Conservation (phyloP, 2,888 invertebrate species). For the Lochmaea capreae region DNA sequence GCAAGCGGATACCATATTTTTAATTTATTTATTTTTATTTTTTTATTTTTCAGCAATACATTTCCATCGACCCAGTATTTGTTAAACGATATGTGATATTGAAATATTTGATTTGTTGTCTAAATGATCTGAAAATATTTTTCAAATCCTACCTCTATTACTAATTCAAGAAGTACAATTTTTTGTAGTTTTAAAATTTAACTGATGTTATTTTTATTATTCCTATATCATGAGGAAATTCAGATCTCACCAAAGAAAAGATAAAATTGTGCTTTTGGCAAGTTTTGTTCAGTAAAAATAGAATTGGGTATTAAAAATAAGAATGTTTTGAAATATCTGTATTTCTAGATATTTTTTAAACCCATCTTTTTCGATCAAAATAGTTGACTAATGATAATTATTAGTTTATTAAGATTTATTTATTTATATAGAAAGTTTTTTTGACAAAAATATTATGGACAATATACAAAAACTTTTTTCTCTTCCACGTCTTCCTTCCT, state of each 20-base stretch:
- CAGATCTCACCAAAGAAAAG: too few species aligned
- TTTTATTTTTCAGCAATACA: constrained; percentile 62
- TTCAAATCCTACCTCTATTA: neutral
- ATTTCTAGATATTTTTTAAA: neutral
- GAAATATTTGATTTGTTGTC: neutral
- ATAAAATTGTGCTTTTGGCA: too few species aligned
- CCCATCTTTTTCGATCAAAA: neutral
- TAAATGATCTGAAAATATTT: constrained; percentile 1
- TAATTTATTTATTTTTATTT: constrained; percentile 48
- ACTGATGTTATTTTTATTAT: too few species aligned
- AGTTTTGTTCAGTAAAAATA: neutral
- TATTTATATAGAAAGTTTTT: neutral
- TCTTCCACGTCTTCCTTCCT: neutral
- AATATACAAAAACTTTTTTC: neutral
- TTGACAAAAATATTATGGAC: neutral
- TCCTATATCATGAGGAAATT: too few species aligned
- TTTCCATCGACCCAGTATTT: constrained; percentile 58
- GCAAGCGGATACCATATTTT: constrained; percentile 45
- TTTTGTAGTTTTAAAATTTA: too few species aligned
- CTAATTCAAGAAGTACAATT: too few species aligned
- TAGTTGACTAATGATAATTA: neutral
- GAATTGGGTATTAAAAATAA: neutral
- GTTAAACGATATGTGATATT: constrained; percentile 52
- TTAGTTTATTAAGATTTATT: neutral
- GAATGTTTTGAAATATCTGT: neutral